Evolutionary conservation across 2,888 invertebrate genomes (phyloP).

Genomic region (Cyclophora albipunctata): DNA sequence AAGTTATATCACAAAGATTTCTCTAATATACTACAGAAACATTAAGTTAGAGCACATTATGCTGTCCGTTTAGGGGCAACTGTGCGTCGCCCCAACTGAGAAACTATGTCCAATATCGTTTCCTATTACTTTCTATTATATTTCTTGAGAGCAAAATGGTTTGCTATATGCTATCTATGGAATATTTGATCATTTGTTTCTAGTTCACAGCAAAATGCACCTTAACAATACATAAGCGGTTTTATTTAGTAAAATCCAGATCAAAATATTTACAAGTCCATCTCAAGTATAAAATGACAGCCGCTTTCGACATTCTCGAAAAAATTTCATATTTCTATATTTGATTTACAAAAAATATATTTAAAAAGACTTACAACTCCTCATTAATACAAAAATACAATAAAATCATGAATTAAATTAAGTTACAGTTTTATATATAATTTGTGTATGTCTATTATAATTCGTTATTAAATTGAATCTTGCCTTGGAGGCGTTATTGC

Average conservation of each 20-base stretch:
- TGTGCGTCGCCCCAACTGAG: no score
- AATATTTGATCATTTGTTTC: constrained; percentile 8
- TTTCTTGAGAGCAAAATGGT: neutral
- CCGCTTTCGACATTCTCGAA: constrained; percentile 25
- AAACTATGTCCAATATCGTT: no score
- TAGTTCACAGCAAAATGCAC: constrained; percentile 37
- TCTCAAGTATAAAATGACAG: constrained; percentile 29
- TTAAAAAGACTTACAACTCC: constrained; percentile 33
- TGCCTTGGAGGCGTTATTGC: constrained; percentile 68
- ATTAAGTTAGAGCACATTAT: constrained; percentile 39
- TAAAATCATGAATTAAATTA: constrained; percentile 54
- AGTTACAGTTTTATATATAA: constrained; percentile 35
- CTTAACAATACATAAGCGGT: constrained; percentile 38
- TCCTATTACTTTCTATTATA: neutral
- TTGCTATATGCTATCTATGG: constrained; percentile 1
- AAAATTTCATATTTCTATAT: constrained; percentile 33
- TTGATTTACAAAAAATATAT: constrained; percentile 37
- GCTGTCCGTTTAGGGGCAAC: constrained; percentile 19
- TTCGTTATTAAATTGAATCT: constrained; percentile 23
- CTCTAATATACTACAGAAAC: constrained; percentile 56
- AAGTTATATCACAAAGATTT: constrained; percentile 65
- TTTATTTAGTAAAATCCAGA: constrained; percentile 51
- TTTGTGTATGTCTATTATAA: constrained; percentile 24
- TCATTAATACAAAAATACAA: constrained; percentile 52
- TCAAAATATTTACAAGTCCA: constrained; percentile 56